phyloP scores from a whole-genome alignment of 1,140 invertebrate genomes.

The Aphelinus atriplicis region DNA sequence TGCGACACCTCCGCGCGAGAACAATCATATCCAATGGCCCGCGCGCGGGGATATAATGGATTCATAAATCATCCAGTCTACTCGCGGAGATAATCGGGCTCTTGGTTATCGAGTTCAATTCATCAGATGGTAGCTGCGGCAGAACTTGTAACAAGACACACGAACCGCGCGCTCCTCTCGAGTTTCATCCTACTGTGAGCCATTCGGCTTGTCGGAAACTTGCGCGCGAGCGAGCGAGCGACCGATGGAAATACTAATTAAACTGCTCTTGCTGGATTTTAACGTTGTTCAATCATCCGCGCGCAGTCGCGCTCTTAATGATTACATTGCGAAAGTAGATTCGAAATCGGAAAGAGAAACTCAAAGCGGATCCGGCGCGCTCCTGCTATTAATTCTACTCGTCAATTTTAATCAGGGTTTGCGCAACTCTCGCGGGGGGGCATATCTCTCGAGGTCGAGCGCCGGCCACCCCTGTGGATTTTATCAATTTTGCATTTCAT shows the following conservation, averaged over 20 bases:
- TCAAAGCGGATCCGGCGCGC: too few relatives aligned
- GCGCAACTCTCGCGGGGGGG: too few relatives aligned
- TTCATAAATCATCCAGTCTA: too few relatives aligned
- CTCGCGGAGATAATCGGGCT: constrained; percentile 5
- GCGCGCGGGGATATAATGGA: too few relatives aligned
- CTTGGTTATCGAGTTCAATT: constrained; percentile 14
- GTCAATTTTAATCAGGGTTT: too few relatives aligned
- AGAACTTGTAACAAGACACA: background rate
- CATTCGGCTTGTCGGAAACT: background rate
- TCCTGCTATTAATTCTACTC: too few relatives aligned
- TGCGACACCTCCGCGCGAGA: too few relatives aligned
- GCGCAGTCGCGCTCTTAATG: background rate
- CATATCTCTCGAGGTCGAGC: too few relatives aligned
- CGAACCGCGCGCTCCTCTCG: background rate
- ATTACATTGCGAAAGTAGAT: constrained; percentile 10
- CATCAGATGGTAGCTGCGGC: constrained; percentile 9
- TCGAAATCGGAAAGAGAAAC: background rate
- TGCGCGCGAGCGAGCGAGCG: background rate
- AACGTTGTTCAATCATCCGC: background rate
- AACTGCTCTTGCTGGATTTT: constrained; percentile 16
- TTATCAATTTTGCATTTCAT: too few relatives aligned
- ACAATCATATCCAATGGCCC: too few relatives aligned
- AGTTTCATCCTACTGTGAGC: constrained; percentile 9
- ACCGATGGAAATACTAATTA: constrained; percentile 28
- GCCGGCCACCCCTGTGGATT: too few relatives aligned